Percentiles rank a stretch among this genome's conserved stretches.
Conservation (phyloP, 2,888 invertebrate species). For the Geotrupes spiniger region DNA sequence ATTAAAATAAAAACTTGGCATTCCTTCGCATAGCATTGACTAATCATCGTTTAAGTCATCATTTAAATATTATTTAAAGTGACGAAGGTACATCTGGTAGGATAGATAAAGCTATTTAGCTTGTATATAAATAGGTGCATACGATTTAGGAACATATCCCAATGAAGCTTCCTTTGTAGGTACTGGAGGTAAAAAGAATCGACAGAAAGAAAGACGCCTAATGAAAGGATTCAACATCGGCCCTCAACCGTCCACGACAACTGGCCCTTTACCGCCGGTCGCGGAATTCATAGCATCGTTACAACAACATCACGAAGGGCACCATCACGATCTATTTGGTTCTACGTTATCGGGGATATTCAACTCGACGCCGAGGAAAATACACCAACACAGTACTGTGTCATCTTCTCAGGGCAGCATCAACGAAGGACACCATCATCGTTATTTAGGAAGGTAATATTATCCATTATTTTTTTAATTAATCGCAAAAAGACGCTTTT, state of each 20-base stretch:
- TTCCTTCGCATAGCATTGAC: no score
- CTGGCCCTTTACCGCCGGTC: conserved; percentile 66
- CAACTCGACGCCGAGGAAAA: conserved; percentile 53
- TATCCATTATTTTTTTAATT: no score
- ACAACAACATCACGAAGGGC: conserved; percentile 58
- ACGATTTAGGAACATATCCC: no score
- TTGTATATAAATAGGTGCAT: no score
- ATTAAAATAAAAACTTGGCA: no score
- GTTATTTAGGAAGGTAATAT: conserved; percentile 33
- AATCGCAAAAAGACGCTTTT: neutral
- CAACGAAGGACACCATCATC: conserved; percentile 43
- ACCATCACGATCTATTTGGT: conserved; percentile 61
- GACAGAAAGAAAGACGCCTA: conserved; percentile 86
- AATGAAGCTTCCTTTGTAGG: conserved; percentile 51
- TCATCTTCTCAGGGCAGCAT: conserved; percentile 50
- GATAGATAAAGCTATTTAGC: no score
- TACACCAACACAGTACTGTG: conserved; percentile 50
- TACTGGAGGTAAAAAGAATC: conserved; percentile 89
- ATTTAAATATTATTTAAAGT: no score
- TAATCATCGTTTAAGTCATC: no score
- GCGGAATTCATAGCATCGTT: conserved; percentile 76
- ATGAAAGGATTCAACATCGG: conserved; percentile 95
- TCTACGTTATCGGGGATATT: conserved; percentile 71
- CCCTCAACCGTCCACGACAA: conserved; percentile 62
- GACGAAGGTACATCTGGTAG: no score